Percentiles rank a stretch among this genome's conserved stretches.
phyloP scores from a whole-genome alignment of 1,140 invertebrate species.

The Sitobion miscanthi region DNA sequence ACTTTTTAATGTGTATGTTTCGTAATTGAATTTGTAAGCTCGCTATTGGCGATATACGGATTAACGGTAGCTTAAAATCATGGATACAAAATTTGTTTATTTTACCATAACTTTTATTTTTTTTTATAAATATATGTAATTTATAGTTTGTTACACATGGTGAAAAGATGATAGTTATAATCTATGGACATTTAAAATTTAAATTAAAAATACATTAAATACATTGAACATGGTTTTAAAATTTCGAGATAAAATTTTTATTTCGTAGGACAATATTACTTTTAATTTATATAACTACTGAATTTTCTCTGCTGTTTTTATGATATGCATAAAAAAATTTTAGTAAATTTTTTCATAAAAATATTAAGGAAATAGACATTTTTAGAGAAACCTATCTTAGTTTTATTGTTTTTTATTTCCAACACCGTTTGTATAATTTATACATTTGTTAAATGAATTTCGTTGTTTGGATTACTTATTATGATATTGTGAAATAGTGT shows the following conservation, averaged over 20 bases:
- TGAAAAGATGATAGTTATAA: background rate
- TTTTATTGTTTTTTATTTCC: background rate
- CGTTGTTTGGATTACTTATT: background rate
- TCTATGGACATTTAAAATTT: conserved; percentile 17
- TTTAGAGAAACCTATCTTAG: no score
- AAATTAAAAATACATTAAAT: background rate
- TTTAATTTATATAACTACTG: background rate
- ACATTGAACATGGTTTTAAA: no score
- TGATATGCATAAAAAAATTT: no score
- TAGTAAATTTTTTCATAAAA: no score
- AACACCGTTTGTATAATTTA: background rate
- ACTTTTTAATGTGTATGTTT: background rate
- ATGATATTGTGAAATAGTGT: background rate
- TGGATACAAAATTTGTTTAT: background rate
- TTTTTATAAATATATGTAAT: background rate
- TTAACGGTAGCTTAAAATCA: background rate
- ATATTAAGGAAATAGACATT: no score
- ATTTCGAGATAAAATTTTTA: no score
- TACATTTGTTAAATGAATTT: background rate
- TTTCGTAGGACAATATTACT: background rate
- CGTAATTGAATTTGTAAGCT: background rate
- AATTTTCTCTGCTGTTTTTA: no score
- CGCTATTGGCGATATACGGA: rapidly evolving
- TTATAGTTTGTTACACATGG: background rate
- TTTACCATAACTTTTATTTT: background rate